These are phyloP conservation scores for Yasuhikotakia modesta DNA, from an alignment of 2,797 vertebrate species.

Conservation along the genomic window DNA sequence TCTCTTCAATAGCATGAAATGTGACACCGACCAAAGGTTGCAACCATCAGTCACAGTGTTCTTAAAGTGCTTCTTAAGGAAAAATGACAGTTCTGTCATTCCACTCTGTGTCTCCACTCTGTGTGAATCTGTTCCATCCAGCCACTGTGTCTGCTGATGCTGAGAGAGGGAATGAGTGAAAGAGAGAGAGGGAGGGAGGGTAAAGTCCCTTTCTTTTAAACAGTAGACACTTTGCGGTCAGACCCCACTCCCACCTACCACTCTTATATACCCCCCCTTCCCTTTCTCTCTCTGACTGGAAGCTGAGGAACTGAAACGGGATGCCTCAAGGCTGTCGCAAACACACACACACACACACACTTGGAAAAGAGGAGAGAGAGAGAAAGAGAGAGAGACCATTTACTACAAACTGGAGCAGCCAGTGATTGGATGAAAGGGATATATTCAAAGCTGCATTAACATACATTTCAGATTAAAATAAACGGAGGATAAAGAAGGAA, in stretches of 20 bases:
- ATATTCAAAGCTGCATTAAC: constrained; percentile 58
- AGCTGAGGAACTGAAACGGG: no score
- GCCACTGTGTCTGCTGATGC: constrained; percentile 76
- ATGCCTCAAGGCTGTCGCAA: constrained; percentile 77
- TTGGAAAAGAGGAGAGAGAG: constrained; percentile 46
- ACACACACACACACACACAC: constrained; percentile 33
- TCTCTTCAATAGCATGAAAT: constrained; percentile 16
- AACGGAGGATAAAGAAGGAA: constrained; percentile 45
- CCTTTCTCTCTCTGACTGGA: constrained; percentile 73
- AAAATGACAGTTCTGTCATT: constrained; percentile 76
- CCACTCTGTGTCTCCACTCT: constrained; percentile 63
- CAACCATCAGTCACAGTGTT: constrained; percentile 39
- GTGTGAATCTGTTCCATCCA: constrained; percentile 73
- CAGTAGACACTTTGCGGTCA: constrained; percentile 82
- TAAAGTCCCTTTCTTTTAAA: constrained; percentile 80
- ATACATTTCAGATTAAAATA: constrained; percentile 61
- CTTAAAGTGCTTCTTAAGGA: constrained; percentile 59
- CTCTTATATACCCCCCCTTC: constrained; percentile 72
- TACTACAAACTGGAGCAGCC: constrained; percentile 73
- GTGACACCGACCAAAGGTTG: constrained; percentile 23
- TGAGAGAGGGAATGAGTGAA: constrained; percentile 64
- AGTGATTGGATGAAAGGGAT: constrained; percentile 66
- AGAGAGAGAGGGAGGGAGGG: constrained; percentile 64
- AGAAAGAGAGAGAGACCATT: constrained; percentile 65
- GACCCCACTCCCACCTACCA: constrained; percentile 81